These are phyloP conservation scores for Leptinotarsa lineolata DNA, from an alignment of 1,140 invertebrate species.

Conservation along the genomic window DNA sequence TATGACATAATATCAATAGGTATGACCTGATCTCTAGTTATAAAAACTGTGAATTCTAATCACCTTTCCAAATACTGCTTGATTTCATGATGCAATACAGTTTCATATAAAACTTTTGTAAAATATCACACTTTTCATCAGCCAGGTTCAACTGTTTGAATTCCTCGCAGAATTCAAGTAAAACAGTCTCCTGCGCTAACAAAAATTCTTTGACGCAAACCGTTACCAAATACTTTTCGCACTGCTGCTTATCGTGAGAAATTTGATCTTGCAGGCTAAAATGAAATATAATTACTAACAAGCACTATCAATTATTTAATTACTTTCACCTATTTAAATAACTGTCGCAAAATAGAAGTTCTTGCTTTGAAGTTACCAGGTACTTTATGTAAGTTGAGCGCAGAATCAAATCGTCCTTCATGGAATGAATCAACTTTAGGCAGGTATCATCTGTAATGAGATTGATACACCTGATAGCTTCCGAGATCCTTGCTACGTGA, in stretches of 20 bases:
- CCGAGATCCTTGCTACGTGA: slow-evolving; percentile 78
- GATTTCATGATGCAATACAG: slow-evolving; percentile 67
- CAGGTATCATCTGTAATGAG: slow-evolving; percentile 76
- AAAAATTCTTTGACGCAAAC: slow-evolving; percentile 81
- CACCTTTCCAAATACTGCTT: slow-evolving; percentile 74
- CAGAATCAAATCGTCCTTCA: slow-evolving; percentile 80
- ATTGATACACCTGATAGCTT: slow-evolving; percentile 81
- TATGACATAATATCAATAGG: neutral
- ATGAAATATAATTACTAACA: slow-evolving; percentile 30
- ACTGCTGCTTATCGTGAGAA: slow-evolving; percentile 72
- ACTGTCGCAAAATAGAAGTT: slow-evolving; percentile 77
- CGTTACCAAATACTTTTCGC: slow-evolving; percentile 77
- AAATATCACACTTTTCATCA: slow-evolving; percentile 81
- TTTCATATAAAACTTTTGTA: slow-evolving; percentile 68
- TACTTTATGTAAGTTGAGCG: slow-evolving; percentile 85
- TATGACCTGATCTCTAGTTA: too few relatives aligned
- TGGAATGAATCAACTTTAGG: slow-evolving; percentile 74
- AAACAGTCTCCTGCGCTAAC: slow-evolving; percentile 68
- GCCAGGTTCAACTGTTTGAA: slow-evolving; percentile 75
- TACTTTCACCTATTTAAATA: slow-evolving; percentile 70
- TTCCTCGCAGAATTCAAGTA: slow-evolving; percentile 74
- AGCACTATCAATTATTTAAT: neutral
- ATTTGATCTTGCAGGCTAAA: slow-evolving; percentile 66
- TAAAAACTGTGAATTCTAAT: neutral
- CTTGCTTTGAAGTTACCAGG: slow-evolving; percentile 80